These are phyloP conservation scores for Tenualosa thibaudeaui DNA, from an alignment of 2,797 vertebrate genomes.

Conservation along the genomic window DNA sequence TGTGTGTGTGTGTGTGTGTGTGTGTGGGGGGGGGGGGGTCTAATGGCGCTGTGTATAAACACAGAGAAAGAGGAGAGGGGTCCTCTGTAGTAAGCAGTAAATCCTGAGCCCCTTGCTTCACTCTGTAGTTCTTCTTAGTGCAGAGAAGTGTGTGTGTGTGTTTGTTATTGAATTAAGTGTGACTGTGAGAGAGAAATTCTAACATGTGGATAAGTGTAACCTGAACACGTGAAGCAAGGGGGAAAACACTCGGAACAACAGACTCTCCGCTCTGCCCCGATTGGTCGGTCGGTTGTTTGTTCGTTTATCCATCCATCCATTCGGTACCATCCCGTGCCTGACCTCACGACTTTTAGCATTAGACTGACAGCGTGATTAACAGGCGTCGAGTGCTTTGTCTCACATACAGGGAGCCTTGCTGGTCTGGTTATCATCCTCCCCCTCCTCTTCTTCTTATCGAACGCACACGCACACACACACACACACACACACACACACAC, in stretches of 20 bases:
- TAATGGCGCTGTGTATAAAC: not conserved
- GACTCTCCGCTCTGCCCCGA: not conserved
- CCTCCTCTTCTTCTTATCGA: not conserved
- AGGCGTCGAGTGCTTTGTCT: not conserved
- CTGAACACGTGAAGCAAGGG: not conserved
- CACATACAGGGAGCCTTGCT: not conserved
- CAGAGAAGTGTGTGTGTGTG: slow-evolving; percentile 10
- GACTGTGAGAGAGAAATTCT: not conserved
- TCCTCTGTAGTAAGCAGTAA: not conserved
- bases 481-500: not conserved
- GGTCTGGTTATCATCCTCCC: not conserved
- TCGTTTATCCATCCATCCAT: too few relatives aligned
- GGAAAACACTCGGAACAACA: not conserved
- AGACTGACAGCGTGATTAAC: not conserved
- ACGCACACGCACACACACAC: not conserved
- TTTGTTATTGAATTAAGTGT: not conserved
- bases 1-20: slow-evolving; percentile 5
- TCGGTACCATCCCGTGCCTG: not conserved
- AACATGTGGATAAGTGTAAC: not conserved
- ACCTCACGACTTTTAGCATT: not conserved
- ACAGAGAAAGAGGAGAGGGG: not conserved
- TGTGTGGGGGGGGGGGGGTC: slow-evolving; percentile 1
- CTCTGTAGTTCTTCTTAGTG: not conserved
- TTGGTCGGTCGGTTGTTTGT: too few relatives aligned
- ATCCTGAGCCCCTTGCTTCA: not conserved